These are phyloP conservation scores for Istiophorus platypterus DNA, from an alignment of 2,113 vertebrate species.

Conservation along the genomic window DNA sequence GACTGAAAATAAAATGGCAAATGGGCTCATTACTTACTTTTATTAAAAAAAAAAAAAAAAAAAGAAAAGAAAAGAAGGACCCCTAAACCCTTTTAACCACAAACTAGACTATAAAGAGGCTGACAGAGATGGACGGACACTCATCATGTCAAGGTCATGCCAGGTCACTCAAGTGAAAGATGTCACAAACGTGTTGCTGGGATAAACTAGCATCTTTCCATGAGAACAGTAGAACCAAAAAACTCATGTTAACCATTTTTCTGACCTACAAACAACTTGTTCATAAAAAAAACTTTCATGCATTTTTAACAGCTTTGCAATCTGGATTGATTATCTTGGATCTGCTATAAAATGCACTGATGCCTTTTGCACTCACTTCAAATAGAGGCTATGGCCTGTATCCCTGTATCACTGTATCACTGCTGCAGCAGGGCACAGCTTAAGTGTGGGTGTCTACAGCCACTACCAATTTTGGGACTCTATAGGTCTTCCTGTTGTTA, in stretches of 20 bases:
- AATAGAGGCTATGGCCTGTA: conserved; percentile 13
- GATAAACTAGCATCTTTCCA: conserved; percentile 55
- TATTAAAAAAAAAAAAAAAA: too few relatives aligned
- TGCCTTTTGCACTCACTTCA: conserved; percentile 28
- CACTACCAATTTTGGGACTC: conserved; percentile 57
- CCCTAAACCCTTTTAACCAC: conserved; percentile 28
- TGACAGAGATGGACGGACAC: conserved; percentile 36
- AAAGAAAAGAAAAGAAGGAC: conserved; percentile 5
- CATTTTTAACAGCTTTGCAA: conserved; percentile 12
- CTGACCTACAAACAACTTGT: conserved; percentile 24
- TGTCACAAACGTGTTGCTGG: conserved; percentile 62
- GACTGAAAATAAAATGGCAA: conserved; percentile 4
- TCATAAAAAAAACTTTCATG: neutral
- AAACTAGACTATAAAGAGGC: conserved; percentile 22
- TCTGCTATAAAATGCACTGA: neutral
- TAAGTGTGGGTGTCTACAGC: conserved; percentile 63
- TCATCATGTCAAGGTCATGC: conserved; percentile 65
- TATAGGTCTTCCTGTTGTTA: conserved; percentile 59
- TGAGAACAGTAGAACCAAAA: conserved; percentile 27
- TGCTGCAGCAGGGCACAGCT: conserved; percentile 51
- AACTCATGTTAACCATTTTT: conserved; percentile 11
- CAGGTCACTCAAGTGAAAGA: conserved; percentile 72
- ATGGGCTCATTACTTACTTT: conserved; percentile 16
- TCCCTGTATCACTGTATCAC: conserved; percentile 33
- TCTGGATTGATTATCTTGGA: conserved; percentile 10